Evolutionary conservation across 2,113 vertebrate species (phyloP), one percentile per base, ranked within the genome.

Genomic region (Hyperoodon ampullatus): DNA sequence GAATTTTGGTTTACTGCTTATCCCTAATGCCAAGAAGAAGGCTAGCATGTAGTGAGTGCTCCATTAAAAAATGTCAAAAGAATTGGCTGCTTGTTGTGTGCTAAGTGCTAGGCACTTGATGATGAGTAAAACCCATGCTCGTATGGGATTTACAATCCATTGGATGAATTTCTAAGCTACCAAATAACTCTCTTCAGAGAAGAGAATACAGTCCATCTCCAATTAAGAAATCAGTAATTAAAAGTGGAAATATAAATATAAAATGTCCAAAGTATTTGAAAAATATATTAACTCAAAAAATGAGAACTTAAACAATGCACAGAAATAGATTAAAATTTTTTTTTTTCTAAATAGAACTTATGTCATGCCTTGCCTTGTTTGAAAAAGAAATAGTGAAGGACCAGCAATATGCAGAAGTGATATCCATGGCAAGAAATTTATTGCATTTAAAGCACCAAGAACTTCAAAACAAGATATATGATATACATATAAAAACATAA

Each of bases 211-310:
- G 21, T 68, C 75, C 15, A 68, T 66, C 26, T 92, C 9, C 11
- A 82, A 87, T 7, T 66, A 82, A 84, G 35, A 90, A 47, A 58
- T 83, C 26, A 44, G 66, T 19, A 71, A 26, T 83, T 83, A 75
- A 58, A 83, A 75, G 55, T 4, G 23, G 60, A 55, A 42, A 68
- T 84, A 47, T 68, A n/a, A 58, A 80, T 19, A 74, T 19, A 72
- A 63, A 63, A 82, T n/a, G 14, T 42, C 78, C 63, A 44, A 42
- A 88, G 16, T 19, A 81, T 65, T 21, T 94, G 58, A 82, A 65
- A 81, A 72, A 60, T 60, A 86, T 5, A 66, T 75, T 66, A 30
- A 47, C 18, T 65, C 35, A 58, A 50, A 24, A 28, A 74, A 58
- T 35, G 23, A 92, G 44, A 95, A 65, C 28, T 70, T 65, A 21